These are phyloP conservation scores for Eumerus sabulonum DNA, from an alignment of 2,888 invertebrate species.

Conservation along the genomic window DNA sequence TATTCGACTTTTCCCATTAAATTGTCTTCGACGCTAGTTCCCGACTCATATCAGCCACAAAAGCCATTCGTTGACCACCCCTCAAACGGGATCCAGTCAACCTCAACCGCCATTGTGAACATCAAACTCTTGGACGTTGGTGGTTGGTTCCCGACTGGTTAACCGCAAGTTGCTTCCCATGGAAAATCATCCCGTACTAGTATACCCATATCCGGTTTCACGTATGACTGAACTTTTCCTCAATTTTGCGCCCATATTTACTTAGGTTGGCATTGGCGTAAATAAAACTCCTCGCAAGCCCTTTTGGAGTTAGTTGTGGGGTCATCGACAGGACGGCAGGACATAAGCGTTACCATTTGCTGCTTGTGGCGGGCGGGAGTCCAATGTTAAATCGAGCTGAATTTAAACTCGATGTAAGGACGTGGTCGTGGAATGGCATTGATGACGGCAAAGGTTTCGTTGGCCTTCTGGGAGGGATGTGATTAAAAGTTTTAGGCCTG, in stretches of 20 bases:
- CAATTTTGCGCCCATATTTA: conserved; percentile 62
- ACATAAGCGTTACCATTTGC: conserved; percentile 46
- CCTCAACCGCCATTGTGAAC: not conserved
- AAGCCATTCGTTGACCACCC: too few species aligned
- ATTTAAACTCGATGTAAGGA: conserved; percentile 35
- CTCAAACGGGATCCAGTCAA: too few species aligned
- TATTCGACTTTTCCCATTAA: conserved; percentile 28
- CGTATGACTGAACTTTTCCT: conserved; percentile 59
- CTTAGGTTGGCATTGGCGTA: conserved; percentile 43
- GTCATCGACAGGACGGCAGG: conserved; percentile 66
- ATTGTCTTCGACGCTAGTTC: conserved; percentile 36
- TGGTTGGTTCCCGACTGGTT: not conserved
- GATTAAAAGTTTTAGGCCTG: conserved; percentile 60
- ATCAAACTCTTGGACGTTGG: not conserved
- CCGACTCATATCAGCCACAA: not conserved
- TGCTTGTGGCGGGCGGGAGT: conserved; percentile 31
- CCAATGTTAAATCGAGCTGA: conserved; percentile 63
- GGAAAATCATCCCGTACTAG: conserved; percentile 24
- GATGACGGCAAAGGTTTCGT: too few species aligned
- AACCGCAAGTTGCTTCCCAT: conserved; percentile 55
- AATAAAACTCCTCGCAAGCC: conserved; percentile 21
- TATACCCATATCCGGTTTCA: conserved; percentile 55
- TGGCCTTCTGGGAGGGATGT: conserved; percentile 41
- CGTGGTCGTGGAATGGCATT: too few species aligned
- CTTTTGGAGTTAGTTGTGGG: conserved; percentile 39